phyloP scores from a whole-genome alignment of 2,113 vertebrate species.

The Oncorhynchus keta region DNA sequence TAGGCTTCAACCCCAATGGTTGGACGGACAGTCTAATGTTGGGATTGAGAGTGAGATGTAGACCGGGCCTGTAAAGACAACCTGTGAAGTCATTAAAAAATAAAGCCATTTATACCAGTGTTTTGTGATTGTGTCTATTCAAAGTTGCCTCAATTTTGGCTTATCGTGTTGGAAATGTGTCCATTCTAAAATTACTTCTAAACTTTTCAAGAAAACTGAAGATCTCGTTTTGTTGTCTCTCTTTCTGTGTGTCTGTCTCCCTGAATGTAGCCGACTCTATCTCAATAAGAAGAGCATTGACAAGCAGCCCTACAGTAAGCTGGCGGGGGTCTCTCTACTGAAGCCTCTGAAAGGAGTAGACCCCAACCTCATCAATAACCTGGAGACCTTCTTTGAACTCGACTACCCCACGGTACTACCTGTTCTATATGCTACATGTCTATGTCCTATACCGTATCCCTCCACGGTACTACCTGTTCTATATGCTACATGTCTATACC shows the following conservation, averaged over 20 bases:
- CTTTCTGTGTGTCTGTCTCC: not conserved
- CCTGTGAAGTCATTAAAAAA: too few species aligned
- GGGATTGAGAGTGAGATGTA: too few species aligned
- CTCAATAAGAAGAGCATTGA: constrained; percentile 89
- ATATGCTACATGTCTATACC: too few species aligned
- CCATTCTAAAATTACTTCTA: not conserved
- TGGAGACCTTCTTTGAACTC: constrained; percentile 97
- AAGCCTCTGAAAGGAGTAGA: constrained; percentile 95
- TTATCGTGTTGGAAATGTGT: not conserved
- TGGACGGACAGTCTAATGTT: too few species aligned
- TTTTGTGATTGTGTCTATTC: too few species aligned
- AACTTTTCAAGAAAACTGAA: not conserved
- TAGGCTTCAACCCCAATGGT: too few species aligned
- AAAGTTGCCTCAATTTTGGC: too few species aligned
- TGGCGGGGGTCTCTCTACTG: constrained; percentile 90
- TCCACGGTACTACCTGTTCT: constrained; percentile 70
- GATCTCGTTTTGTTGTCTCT: not conserved
- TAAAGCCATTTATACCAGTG: too few species aligned
- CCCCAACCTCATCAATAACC: constrained; percentile 92
- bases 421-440: too few species aligned
- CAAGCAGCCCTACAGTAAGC: constrained; percentile 87
- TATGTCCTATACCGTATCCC: too few species aligned
- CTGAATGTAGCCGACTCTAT: constrained; percentile 82
- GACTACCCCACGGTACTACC: constrained; percentile 85
- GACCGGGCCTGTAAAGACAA: too few species aligned